phyloP scores from a whole-genome alignment of 1,140 invertebrate species.

The Drosophila miranda region DNA sequence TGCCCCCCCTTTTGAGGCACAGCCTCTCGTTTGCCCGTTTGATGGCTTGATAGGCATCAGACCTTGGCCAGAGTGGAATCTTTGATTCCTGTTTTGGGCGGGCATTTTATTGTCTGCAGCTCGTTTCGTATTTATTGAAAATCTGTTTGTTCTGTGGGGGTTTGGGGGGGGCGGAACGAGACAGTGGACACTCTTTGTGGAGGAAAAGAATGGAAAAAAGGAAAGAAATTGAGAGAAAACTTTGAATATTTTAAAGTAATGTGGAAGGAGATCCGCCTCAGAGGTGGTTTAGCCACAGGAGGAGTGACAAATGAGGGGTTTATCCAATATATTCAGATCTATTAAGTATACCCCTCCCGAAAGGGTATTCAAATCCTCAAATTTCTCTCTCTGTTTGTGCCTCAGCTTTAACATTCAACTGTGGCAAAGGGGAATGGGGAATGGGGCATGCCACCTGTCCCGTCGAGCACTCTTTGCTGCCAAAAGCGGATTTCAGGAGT shows the following conservation, averaged over 20 bases:
- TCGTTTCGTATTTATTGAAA: slow-evolving; percentile 78
- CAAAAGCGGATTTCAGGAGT: slow-evolving; percentile 58
- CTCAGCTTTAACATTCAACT: slow-evolving; percentile 29
- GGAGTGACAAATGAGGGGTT: too few species aligned
- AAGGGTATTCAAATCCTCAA: slow-evolving; percentile 2
- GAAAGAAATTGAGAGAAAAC: too few species aligned
- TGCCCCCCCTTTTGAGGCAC: slow-evolving; percentile 38
- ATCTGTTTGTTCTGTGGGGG: slow-evolving; percentile 43
- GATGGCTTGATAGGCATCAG: slow-evolving; percentile 78
- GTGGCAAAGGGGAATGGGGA: neutral
- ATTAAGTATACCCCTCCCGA: neutral
- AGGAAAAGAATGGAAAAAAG: neutral
- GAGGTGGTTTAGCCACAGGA: too few species aligned
- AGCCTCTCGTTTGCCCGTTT: slow-evolving; percentile 69
- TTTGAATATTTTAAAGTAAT: neutral
- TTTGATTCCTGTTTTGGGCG: slow-evolving; percentile 59
- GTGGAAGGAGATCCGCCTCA: too few species aligned
- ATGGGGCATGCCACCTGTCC: slow-evolving; percentile 20
- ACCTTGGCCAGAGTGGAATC: slow-evolving; percentile 10
- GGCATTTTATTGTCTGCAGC: slow-evolving; percentile 72
- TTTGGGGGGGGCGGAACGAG: neutral
- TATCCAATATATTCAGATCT: too few species aligned
- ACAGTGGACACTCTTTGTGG: slow-evolving; percentile 1
- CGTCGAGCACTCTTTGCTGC: slow-evolving; percentile 41
- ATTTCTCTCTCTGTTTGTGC: neutral